phyloP scores from a whole-genome alignment of 2,113 vertebrate genomes.

The Lampris incognitus region DNA sequence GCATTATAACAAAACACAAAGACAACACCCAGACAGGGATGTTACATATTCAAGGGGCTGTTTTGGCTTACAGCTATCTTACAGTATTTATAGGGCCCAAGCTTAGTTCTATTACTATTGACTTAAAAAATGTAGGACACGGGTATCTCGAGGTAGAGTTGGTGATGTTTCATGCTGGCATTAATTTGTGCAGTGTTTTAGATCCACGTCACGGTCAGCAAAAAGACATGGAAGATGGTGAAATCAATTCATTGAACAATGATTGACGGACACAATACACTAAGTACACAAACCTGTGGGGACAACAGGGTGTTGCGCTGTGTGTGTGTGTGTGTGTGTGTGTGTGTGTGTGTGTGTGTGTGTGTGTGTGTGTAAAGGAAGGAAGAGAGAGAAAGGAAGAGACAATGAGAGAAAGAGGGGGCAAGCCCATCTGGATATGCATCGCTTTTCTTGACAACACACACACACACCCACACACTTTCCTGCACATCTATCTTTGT shows the following conservation, averaged over 20 bases:
- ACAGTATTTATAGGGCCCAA: neutral
- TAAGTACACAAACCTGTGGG: neutral
- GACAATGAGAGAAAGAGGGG: too few relatives aligned
- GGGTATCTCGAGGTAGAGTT: conserved; percentile 13
- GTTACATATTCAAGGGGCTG: conserved; percentile 9
- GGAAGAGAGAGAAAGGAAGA: too few relatives aligned
- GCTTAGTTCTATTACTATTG: conserved; percentile 17
- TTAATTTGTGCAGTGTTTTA: conserved; percentile 9
- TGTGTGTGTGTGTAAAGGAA: neutral
- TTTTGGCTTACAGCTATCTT: conserved; percentile 12
- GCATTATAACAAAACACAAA: conserved; percentile 21
- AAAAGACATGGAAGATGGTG: neutral
- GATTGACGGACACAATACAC: conserved; percentile 26
- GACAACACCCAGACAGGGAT: neutral
- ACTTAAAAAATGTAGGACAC: neutral
- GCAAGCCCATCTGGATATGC: too few relatives aligned
- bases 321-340: neutral
- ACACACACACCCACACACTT: too few relatives aligned
- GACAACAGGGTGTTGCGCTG: neutral
- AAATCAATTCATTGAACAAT: conserved; percentile 32
- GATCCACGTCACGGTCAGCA: conserved; percentile 10
- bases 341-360: neutral
- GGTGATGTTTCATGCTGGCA: conserved; percentile 9
- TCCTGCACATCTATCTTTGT: too few relatives aligned
- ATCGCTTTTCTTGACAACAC: too few relatives aligned